These are phyloP conservation scores for Drosophila prostipennis DNA, from an alignment of 2,888 invertebrate species.

Conservation along the genomic window DNA sequence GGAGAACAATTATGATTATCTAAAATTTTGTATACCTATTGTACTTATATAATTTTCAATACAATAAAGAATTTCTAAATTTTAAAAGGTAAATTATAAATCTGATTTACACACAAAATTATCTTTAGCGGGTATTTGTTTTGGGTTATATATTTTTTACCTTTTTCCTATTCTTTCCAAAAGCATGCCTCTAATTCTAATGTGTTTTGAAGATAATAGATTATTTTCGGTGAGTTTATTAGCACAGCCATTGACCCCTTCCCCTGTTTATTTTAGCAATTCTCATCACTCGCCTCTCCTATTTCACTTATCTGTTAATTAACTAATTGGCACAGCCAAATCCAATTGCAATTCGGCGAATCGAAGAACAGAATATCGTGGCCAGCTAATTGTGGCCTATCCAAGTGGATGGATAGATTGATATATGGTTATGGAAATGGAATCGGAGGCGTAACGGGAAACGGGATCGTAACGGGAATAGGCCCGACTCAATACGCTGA, in stretches of 20 bases:
- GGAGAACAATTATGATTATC: too few species aligned
- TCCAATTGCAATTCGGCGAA: constrained; percentile 27
- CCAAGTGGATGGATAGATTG: constrained; percentile 2
- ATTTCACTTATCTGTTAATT: constrained; percentile 55
- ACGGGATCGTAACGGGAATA: constrained; percentile 18
- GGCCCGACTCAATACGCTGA: constrained; percentile 58
- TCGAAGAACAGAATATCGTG: constrained; percentile 26
- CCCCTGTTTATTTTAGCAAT: background rate
- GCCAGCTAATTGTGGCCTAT: constrained; percentile 23
- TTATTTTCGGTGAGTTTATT: background rate
- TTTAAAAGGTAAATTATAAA: too few species aligned
- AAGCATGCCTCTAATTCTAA: too few species aligned
- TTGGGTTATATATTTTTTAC: too few species aligned
- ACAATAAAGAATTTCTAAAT: too few species aligned
- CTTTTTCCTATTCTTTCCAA: too few species aligned
- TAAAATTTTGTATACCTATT: too few species aligned
- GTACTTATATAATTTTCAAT: too few species aligned
- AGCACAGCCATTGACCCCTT: background rate
- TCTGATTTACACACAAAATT: too few species aligned
- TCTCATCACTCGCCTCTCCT: constrained; percentile 2
- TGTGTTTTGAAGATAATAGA: too few species aligned
- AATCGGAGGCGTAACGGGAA: constrained; percentile 27
- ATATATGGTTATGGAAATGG: constrained; percentile 15
- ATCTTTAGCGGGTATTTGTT: too few species aligned
- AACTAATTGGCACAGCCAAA: constrained; percentile 63